phyloP scores from a whole-genome alignment of 2,113 vertebrate species.

The Podilymbus podiceps region DNA sequence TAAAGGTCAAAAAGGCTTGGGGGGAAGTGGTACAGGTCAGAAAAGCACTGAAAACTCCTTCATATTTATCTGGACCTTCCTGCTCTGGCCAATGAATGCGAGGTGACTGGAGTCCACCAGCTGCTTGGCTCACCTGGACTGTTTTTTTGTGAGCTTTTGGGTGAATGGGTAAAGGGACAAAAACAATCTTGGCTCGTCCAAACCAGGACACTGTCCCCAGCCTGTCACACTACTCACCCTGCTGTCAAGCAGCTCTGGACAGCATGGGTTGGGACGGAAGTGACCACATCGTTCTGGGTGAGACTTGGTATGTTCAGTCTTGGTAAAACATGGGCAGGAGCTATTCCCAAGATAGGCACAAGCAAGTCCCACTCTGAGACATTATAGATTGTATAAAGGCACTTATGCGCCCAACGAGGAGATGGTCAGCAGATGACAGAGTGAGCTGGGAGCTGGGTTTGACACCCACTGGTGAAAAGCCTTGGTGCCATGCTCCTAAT shows the following conservation, averaged over 20 bases:
- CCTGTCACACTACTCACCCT: background rate
- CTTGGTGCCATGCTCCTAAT: background rate
- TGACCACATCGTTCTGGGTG: background rate
- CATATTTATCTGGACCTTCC: background rate
- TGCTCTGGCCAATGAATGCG: background rate
- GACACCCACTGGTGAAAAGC: background rate
- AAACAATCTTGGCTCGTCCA: background rate
- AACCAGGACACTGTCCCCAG: background rate
- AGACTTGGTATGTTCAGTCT: background rate
- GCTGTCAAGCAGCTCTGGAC: background rate
- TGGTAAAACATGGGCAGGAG: background rate
- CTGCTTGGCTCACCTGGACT: background rate
- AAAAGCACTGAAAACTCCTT: background rate
- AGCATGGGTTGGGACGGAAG: background rate
- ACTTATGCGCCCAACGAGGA: background rate
- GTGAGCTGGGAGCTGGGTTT: background rate
- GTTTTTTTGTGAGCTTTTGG: background rate
- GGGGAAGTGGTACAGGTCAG: background rate
- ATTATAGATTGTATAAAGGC: background rate
- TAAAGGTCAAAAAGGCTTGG: background rate
- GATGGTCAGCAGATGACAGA: background rate
- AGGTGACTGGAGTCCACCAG: background rate
- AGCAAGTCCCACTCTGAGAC: background rate
- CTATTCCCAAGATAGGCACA: background rate
- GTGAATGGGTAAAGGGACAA: background rate